These are phyloP conservation scores for Dinothrombium tinctorium DNA, from an alignment of 1,140 invertebrate species.

Conservation along the genomic window DNA sequence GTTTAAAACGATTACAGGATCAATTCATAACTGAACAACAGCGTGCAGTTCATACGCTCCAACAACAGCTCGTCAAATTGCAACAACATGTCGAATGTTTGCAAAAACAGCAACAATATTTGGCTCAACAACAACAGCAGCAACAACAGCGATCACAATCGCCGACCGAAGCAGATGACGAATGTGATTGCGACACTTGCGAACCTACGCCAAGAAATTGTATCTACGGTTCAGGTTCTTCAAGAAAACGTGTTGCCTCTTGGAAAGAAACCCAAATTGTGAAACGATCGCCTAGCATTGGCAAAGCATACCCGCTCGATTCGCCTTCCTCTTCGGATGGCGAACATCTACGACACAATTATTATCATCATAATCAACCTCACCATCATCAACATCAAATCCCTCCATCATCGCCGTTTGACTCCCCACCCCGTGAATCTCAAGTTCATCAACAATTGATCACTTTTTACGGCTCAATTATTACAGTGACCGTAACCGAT, in stretches of 20 bases:
- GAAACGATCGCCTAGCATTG: not conserved
- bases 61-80: not conserved
- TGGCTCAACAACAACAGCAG: not conserved
- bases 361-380: too few species aligned
- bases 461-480: conserved; percentile 1
- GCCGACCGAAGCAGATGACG: not conserved
- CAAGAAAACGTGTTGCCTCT: not conserved
- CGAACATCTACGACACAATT: too few species aligned
- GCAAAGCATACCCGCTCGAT: too few species aligned
- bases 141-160: not conserved
- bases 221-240: not conserved
- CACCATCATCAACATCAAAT: not conserved
- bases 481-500: not conserved
- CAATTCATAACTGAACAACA: too few species aligned
- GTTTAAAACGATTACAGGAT: too few species aligned
- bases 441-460: not conserved
- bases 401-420: not conserved
- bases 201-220: not conserved
- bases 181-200: not conserved
- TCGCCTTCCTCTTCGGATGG: too few species aligned
- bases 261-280: not conserved
- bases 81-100: not conserved
- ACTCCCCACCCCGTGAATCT: not conserved
- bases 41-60: not conserved
- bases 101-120: not conserved